Conservation (phyloP, 2,797 vertebrate genomes). For the Bucorvus abyssinicus region DNA sequence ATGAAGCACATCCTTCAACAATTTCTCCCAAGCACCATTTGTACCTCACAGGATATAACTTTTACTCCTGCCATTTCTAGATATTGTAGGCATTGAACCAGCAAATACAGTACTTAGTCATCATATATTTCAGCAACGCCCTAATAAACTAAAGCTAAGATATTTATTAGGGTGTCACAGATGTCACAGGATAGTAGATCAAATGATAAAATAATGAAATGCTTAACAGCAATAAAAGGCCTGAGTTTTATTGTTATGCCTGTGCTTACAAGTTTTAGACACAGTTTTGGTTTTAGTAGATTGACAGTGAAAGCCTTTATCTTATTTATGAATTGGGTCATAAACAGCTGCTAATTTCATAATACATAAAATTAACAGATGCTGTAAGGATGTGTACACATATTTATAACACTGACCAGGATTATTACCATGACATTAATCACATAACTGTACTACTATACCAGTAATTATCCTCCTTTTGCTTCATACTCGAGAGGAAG, state of each 20-base stretch:
- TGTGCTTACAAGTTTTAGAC: neutral
- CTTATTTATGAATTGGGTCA: neutral
- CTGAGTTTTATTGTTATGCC: neutral
- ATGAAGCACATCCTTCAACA: neutral
- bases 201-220: neutral
- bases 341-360: slow-evolving; percentile 1
- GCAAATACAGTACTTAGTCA: neutral
- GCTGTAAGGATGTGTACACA: neutral
- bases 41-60: neutral
- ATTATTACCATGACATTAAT: neutral
- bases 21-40: neutral
- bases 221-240: neutral
- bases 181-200: neutral
- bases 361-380: slow-evolving; percentile 3
- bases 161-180: neutral
- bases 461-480: neutral
- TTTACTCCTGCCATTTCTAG: neutral
- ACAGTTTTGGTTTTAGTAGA: neutral
- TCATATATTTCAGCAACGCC: neutral
- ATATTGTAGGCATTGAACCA: neutral
- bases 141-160: neutral
- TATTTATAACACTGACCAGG: neutral
- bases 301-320: neutral
- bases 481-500: neutral
- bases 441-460: neutral